Evolutionary conservation across 2,888 invertebrate genomes (phyloP).

Genomic region (Plemyria rubiginata): DNA sequence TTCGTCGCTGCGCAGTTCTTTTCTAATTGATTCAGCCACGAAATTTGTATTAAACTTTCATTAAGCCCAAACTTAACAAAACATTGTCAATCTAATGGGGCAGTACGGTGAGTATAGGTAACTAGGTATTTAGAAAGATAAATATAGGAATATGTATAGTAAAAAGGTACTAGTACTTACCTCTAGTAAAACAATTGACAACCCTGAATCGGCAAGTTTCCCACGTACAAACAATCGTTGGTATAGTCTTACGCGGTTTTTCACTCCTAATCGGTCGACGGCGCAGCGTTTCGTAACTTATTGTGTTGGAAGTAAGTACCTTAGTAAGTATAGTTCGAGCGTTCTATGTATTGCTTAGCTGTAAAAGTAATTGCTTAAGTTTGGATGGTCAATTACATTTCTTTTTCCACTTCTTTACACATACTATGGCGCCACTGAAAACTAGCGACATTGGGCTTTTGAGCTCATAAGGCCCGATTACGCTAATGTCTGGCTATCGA

Average conservation of each 20-base stretch:
- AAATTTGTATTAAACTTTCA: too few species aligned
- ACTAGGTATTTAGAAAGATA: too few species aligned
- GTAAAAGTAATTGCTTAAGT: neutral
- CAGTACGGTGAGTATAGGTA: too few species aligned
- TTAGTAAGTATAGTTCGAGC: constrained; percentile 47
- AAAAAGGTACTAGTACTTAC: neutral
- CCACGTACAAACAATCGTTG: constrained; percentile 67
- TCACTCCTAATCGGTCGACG: constrained; percentile 72
- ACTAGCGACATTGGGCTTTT: too few species aligned
- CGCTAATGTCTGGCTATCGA: too few species aligned
- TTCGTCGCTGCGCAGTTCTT: too few species aligned
- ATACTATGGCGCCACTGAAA: too few species aligned
- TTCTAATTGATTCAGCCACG: too few species aligned
- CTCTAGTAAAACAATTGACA: constrained; percentile 14
- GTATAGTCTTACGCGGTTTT: constrained; percentile 59
- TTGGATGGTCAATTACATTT: neutral
- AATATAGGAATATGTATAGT: neutral
- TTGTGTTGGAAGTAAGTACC: constrained; percentile 53
- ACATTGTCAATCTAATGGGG: too few species aligned
- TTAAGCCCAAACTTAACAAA: too few species aligned
- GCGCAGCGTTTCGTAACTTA: constrained; percentile 74
- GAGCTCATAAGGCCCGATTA: too few species aligned
- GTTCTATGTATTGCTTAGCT: neutral
- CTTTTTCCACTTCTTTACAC: too few species aligned
- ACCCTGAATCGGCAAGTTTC: constrained; percentile 51